Evolutionary conservation across 2,888 invertebrate species (phyloP), one percentile per base, ranked within the genome.

Genomic region (Arenicola marina): DNA sequence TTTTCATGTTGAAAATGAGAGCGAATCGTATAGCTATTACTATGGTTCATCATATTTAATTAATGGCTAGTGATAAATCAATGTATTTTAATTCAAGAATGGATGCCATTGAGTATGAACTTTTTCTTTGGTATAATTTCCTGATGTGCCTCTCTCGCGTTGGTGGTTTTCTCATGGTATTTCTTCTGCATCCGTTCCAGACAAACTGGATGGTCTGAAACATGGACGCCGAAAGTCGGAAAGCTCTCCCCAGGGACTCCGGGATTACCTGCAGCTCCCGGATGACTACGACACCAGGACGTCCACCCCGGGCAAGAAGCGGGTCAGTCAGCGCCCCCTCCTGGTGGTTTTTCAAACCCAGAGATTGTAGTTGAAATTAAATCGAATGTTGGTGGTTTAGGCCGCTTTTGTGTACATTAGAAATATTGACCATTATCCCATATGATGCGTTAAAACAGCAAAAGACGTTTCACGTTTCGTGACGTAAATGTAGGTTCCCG

Each of bases 201-300:
- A 95, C 77, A 92, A 93, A 67, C 88, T 97, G 84, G 97, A 96
- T 86, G 96, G 96, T 67, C 89, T 92, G 73, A 71, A 75, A 34
- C 70, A 72, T 31, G 67, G 70, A 32, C 77, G 76, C 66, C 69
- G 70, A 54, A 90, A 90, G 56, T 88, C 89, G 65, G 87, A 90
- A 65, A 87, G 88, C 63, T 87, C 88, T 63, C 86, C 89, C 76
- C 77, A 79, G 54, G 91, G 93, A 63, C 91, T 97, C 89, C 93
- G 94, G 81, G 95, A 95, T 84, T 96, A 93, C 87, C 88, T 97
- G 68, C 93, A 94, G 84, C 69, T 83, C 26, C 87, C 88, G 80
- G 91, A 92, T 84, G 92, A 92, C 76, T 93, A 88, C 75, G 82
- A 81, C 53, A 61, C 79, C 76, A 68, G 79, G 58, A 79, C 73